Evolutionary conservation across 2,888 invertebrate species (phyloP), one percentile per base, ranked within the genome.

Genomic region (Lysandra bellargus): DNA sequence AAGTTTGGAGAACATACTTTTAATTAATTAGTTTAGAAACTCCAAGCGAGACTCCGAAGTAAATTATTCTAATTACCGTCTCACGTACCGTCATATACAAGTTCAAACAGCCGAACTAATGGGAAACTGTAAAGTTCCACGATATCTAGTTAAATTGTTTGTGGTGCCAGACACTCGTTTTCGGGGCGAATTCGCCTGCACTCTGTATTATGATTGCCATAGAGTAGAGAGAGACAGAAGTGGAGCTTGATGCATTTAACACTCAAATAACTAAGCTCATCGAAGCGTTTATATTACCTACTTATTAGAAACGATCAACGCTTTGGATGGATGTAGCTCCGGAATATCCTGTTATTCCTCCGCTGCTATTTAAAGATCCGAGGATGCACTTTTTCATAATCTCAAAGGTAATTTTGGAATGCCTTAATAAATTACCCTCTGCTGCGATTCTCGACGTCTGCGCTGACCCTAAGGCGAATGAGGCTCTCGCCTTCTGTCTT

Each of bases 71-170:
- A 44, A 75, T 75, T 44, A 75, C 23, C 49, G 44, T 75, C 74
- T 75, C 75, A 17, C 49, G 75, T 30, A 37, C 75, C 44, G 75
- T 23, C 75, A 12, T 33, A 76, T 53, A 53, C 76, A 76, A 76
- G 76, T 17, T 33, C 53, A 57, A 76, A 76, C 30, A 30, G 23
- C 44, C 57, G 76, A 57, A 53, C 64, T 86, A 87, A 88, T 86
- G 85, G 85, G 81, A 49, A 53, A 76, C 76, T 76, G 49, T 57
- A 76, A 76, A 76, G 76, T 76, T 76, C 33, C 53, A 76, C 4
- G 33, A 33, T 76, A 57, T 57, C 57, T 76, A 53, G 76, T 57
- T 76, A 76, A 53, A 12, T 53, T 33, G 53, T 53, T 33, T 30
- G 49, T 17, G 30, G 53, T 53, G 6, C 53, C 76, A 76, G 57